Evolutionary conservation across 2,888 invertebrate species (phyloP).

Genomic region (Dynastes tityus): DNA sequence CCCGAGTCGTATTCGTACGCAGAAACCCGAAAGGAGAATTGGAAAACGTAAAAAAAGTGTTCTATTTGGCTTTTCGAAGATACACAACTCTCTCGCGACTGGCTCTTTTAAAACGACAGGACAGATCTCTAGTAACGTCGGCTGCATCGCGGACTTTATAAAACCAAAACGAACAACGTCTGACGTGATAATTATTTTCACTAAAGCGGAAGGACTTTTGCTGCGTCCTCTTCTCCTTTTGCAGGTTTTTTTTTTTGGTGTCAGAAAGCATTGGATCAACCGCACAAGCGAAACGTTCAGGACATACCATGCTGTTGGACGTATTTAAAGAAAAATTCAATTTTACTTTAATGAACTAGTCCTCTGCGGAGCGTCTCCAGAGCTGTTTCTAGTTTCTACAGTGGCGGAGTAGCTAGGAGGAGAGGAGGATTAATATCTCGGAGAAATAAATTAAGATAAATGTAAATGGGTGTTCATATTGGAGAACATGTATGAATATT

Average conservation of each 20-base stretch:
- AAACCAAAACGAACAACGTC: conserved; percentile 24
- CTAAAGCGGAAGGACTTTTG: conserved; percentile 19
- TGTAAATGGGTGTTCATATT: too few relatives aligned
- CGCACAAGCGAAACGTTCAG: neutral
- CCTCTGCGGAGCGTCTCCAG: neutral
- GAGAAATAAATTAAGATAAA: too few relatives aligned
- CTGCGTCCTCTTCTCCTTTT: conserved; percentile 1
- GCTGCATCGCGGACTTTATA: conserved; percentile 15
- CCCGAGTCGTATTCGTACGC: neutral
- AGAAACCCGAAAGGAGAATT: neutral
- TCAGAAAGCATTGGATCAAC: neutral
- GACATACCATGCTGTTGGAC: neutral
- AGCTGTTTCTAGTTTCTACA: neutral
- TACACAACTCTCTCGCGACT: neutral
- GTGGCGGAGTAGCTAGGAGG: neutral
- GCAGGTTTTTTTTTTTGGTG: neutral
- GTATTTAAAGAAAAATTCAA: conserved; percentile 39
- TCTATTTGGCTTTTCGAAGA: conserved; percentile 1
- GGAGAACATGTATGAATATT: too few relatives aligned
- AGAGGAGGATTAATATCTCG: neutral
- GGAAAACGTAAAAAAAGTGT: neutral
- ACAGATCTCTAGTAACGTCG: neutral
- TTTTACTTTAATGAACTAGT: conserved; percentile 38
- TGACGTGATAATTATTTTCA: conserved; percentile 45
- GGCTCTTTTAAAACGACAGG: neutral